Percentiles rank a stretch among this genome's conserved stretches.
These are phyloP conservation scores for Drosophila gaucha DNA, from an alignment of 2,888 invertebrate genomes.

Conservation along the genomic window DNA sequence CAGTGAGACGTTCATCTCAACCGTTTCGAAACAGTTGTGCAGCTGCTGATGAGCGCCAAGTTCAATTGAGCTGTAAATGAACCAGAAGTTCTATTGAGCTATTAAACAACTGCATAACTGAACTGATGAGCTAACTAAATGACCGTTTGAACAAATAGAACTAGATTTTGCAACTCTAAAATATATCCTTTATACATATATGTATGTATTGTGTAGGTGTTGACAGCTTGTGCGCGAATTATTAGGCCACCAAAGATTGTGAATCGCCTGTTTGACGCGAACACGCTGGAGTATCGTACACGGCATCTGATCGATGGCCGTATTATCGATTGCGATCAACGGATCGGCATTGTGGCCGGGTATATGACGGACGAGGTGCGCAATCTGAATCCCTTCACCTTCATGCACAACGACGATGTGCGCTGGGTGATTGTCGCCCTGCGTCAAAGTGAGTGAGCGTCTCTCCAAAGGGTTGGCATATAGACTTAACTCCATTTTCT, in stretches of 20 bases:
- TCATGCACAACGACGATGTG: constrained; percentile 95
- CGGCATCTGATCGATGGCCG: constrained; percentile 95
- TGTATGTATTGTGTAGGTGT: constrained; percentile 83
- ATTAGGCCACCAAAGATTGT: constrained; percentile 90
- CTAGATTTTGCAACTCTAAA: not conserved
- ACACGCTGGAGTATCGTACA: constrained; percentile 94
- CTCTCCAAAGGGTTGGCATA: too few species aligned
- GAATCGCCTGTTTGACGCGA: constrained; percentile 88
- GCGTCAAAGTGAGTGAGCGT: constrained; percentile 89
- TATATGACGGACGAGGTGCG: constrained; percentile 95
- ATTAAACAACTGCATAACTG: not conserved
- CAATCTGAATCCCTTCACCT: constrained; percentile 94
- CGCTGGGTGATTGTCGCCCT: constrained; percentile 95
- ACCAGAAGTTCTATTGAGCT: not conserved
- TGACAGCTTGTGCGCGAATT: constrained; percentile 91
- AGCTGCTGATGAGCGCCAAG: not conserved
- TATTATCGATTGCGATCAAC: constrained; percentile 95
- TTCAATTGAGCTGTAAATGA: not conserved
- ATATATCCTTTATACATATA: not conserved
- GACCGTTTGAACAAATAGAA: not conserved
- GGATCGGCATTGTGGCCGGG: constrained; percentile 94
- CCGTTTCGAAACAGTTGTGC: not conserved
- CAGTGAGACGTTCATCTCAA: not conserved
- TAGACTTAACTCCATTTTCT: not conserved
- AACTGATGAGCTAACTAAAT: not conserved